Evolutionary conservation across 2,888 invertebrate genomes (phyloP).

Genomic region (Latrodectus elegans): DNA sequence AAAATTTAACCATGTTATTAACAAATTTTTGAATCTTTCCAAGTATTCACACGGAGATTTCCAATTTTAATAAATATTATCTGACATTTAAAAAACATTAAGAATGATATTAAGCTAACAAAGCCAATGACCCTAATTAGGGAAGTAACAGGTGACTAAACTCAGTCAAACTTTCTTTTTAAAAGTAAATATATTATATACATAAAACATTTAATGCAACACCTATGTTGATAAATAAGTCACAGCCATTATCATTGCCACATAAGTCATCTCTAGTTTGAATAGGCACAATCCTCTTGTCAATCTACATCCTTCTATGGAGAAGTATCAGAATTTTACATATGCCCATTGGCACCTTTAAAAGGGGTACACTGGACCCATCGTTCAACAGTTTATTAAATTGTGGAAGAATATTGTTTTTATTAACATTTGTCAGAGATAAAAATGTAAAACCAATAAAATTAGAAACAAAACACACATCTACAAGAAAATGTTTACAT

Average conservation of each 20-base stretch:
- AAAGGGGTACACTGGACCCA: constrained; percentile 10
- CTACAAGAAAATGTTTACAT: neutral
- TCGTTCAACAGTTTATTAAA: constrained; percentile 19
- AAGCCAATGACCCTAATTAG: constrained; percentile 22
- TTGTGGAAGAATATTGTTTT: neutral
- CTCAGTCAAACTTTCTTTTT: constrained; percentile 16
- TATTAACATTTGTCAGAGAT: constrained; percentile 1
- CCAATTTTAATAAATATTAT: neutral
- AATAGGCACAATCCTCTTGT: constrained; percentile 26
- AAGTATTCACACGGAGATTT: neutral
- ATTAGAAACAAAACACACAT: neutral
- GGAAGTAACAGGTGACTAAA: constrained; percentile 24
- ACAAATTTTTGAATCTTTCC: too few relatives aligned
- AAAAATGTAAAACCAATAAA: neutral
- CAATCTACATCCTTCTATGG: neutral
- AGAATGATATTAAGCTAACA: constrained; percentile 24
- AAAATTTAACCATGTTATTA: too few relatives aligned
- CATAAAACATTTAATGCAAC: constrained; percentile 43
- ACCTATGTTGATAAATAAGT: constrained; percentile 30
- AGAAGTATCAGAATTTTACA: neutral
- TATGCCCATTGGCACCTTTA: constrained; percentile 11
- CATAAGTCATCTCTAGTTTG: constrained; percentile 4
- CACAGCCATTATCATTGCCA: constrained; percentile 6
- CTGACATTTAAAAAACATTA: neutral
- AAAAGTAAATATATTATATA: constrained; percentile 52